Evolutionary conservation across 2,113 vertebrate species (phyloP).

Genomic region (Bos javanicus): DNA sequence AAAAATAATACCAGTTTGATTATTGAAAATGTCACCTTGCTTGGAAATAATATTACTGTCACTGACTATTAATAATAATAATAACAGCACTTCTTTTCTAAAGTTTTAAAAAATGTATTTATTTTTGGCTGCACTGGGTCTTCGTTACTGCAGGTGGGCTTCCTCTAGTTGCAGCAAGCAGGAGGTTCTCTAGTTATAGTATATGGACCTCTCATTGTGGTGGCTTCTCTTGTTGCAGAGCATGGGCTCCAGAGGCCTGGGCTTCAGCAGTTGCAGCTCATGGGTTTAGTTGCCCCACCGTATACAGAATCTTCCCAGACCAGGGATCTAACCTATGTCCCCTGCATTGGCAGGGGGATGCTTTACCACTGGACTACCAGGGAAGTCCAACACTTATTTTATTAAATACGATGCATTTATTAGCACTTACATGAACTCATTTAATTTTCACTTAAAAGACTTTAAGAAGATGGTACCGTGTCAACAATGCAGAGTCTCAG

Average conservation of each 20-base stretch:
- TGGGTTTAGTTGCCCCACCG: rapidly evolving
- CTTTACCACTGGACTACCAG: background rate
- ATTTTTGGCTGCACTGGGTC: background rate
- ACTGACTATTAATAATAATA: background rate
- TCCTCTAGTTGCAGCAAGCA: background rate
- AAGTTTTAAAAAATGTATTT: background rate
- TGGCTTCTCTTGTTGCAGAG: background rate
- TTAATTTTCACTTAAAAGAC: background rate
- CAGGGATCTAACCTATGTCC: background rate
- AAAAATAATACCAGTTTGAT: slow-evolving; percentile 8
- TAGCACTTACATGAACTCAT: background rate
- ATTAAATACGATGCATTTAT: background rate
- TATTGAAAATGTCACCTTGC: background rate
- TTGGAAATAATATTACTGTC: background rate
- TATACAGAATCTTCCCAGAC: background rate
- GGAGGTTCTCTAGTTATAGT: background rate
- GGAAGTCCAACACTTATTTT: background rate
- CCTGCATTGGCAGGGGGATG: background rate
- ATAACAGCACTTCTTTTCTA: background rate
- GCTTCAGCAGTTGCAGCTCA: background rate
- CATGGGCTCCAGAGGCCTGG: background rate
- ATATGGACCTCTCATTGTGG: background rate
- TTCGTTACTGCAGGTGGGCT: background rate
- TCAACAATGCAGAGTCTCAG: background rate
- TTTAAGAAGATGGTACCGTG: background rate